A percentile compares a stretch with the other conserved stretches of the same genome.
phyloP scores from a whole-genome alignment of 1,140 invertebrate genomes.

The Papilio polyxenes region DNA sequence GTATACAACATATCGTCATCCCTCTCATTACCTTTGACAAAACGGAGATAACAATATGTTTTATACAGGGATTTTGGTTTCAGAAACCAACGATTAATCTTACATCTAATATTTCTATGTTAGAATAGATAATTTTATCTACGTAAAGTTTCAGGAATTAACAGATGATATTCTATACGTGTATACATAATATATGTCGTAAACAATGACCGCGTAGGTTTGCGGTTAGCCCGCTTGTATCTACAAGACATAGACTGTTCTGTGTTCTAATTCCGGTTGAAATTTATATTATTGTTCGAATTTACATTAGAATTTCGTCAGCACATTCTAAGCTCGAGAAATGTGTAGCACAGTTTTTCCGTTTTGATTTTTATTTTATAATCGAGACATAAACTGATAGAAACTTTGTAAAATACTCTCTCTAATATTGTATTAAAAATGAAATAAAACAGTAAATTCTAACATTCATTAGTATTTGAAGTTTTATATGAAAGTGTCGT shows the following conservation, averaged over 20 bases:
- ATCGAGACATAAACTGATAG: too few relatives aligned
- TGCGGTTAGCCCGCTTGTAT: background rate
- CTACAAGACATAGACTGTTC: background rate
- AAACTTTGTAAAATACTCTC: too few relatives aligned
- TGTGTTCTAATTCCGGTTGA: conserved; percentile 6
- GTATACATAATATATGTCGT: background rate
- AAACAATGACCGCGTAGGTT: conserved; percentile 16
- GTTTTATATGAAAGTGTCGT: background rate
- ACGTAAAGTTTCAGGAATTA: conserved; percentile 5
- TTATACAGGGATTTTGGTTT: too few relatives aligned
- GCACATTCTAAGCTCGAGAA: background rate
- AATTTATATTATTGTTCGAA: background rate
- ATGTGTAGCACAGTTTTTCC: background rate
- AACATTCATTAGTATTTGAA: background rate
- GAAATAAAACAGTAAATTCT: too few relatives aligned
- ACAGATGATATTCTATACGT: conserved; percentile 37
- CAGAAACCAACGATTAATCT: too few relatives aligned
- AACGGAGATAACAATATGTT: too few relatives aligned
- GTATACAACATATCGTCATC: too few relatives aligned
- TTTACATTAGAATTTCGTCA: background rate
- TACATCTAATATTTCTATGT: conserved; percentile 21
- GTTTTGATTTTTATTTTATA: background rate
- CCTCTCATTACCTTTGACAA: too few relatives aligned
- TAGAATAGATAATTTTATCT: conserved; percentile 9
- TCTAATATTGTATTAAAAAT: too few relatives aligned